Conservation (phyloP, 2,797 vertebrate species). For the Crocodylus rhombifer region DNA sequence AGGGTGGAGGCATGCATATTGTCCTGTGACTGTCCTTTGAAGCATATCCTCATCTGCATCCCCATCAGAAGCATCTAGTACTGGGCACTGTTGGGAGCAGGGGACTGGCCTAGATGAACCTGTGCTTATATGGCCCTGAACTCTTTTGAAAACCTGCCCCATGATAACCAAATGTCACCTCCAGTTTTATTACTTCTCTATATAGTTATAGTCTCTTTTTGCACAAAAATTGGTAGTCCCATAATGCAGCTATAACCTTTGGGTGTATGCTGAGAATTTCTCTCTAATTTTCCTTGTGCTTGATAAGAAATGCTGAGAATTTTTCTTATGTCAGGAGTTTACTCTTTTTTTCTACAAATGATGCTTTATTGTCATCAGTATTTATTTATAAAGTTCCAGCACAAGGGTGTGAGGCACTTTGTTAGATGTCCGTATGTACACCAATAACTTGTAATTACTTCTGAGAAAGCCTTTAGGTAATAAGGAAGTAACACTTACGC, state of each 20-base stretch:
- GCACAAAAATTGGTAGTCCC: not conserved
- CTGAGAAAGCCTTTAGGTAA: slow-evolving; percentile 1
- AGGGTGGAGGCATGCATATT: not conserved
- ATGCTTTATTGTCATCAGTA: not conserved
- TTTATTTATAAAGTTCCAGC: not conserved
- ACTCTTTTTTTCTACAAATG: not conserved
- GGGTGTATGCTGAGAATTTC: not conserved
- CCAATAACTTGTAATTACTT: slow-evolving; percentile 44
- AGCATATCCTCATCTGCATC: too few relatives aligned
- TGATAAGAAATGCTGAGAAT: not conserved
- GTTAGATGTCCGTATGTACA: not conserved
- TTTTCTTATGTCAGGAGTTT: not conserved
- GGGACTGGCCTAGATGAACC: not conserved
- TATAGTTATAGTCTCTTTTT: not conserved
- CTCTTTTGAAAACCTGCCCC: not conserved
- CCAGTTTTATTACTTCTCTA: not conserved
- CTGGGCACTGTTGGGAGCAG: not conserved
- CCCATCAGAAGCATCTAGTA: not conserved
- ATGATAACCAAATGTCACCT: not conserved
- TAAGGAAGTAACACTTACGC: not conserved
- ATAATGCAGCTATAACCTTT: not conserved
- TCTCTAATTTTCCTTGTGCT: fast-evolving
- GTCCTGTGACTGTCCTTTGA: fast-evolving
- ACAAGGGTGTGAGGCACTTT: not conserved
- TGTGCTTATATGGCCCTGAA: not conserved